These are phyloP conservation scores for Brachionus calyciflorus DNA, from an alignment of 1,140 invertebrate species.

Conservation along the genomic window DNA sequence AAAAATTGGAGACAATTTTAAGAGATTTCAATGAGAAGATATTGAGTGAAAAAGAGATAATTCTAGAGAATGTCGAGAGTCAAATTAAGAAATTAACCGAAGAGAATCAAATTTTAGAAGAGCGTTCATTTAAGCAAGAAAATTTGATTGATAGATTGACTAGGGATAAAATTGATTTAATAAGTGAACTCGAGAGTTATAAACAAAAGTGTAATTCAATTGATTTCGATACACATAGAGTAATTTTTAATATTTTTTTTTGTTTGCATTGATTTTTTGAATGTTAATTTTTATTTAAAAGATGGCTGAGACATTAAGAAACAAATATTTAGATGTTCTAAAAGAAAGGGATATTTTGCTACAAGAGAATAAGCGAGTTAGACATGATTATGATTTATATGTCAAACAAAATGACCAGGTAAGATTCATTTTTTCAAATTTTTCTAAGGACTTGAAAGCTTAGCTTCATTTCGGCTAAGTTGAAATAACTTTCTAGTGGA, in stretches of 20 bases:
- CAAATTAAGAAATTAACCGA: constrained; percentile 10
- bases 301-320: constrained; percentile 40
- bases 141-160: constrained; percentile 40
- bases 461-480: no score
- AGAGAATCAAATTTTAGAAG: constrained; percentile 44
- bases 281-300: neutral
- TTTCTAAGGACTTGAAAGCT: no score
- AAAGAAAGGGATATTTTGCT: constrained; percentile 37
- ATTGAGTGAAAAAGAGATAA: neutral
- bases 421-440: neutral
- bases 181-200: constrained; percentile 28
- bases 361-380: constrained; percentile 23
- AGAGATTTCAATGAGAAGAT: constrained; percentile 5
- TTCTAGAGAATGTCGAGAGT: constrained; percentile 11
- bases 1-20: constrained; percentile 7
- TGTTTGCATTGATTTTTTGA: neutral
- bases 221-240: constrained; percentile 43
- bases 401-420: constrained; percentile 43
- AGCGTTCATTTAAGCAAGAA: constrained; percentile 12
- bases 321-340: constrained; percentile 29
- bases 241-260: neutral
- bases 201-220: constrained; percentile 45
- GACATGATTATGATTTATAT: constrained; percentile 37
- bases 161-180: constrained; percentile 4
- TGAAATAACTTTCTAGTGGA: no score